These are phyloP conservation scores for Megaceryle alcyon DNA, from an alignment of 2,797 vertebrate genomes.

Conservation along the genomic window DNA sequence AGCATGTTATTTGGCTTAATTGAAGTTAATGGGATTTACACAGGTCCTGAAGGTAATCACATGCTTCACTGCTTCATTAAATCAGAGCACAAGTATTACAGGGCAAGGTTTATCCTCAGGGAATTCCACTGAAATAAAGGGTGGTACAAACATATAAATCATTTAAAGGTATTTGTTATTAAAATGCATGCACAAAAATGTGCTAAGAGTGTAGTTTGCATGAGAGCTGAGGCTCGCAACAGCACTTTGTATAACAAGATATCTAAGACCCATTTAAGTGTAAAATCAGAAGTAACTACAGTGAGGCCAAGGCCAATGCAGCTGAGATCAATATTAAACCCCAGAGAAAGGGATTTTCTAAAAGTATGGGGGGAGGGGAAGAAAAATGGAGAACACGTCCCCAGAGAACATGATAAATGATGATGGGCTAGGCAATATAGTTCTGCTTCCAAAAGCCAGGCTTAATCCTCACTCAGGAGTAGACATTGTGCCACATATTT, in stretches of 20 bases:
- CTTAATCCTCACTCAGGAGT: conserved; percentile 54
- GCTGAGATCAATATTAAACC: conserved; percentile 45
- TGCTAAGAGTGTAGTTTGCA: background rate
- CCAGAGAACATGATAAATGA: conserved; percentile 26
- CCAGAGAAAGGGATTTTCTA: conserved; percentile 35
- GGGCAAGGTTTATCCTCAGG: conserved; percentile 1
- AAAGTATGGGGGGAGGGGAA: conserved; percentile 23
- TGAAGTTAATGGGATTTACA: conserved; percentile 41
- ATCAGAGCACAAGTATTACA: conserved; percentile 20
- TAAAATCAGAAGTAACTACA: conserved; percentile 41
- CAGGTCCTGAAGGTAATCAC: conserved; percentile 45
- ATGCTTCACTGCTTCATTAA: conserved; percentile 43
- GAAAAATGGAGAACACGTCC: conserved; percentile 44
- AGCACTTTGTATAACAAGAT: conserved; percentile 38
- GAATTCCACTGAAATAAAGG: conserved; percentile 5
- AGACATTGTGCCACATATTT: conserved; percentile 53
- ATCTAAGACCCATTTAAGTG: conserved; percentile 21
- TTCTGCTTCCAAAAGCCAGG: conserved; percentile 59
- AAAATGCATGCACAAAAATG: background rate
- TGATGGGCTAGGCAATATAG: conserved; percentile 54
- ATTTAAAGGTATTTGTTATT: background rate
- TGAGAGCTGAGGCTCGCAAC: background rate
- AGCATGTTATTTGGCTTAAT: conserved; percentile 2
- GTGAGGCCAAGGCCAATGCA: background rate
- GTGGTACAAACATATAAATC: conserved; percentile 15